Conservation (phyloP, 1,140 invertebrate species). For the Drosophila malerkotliana region DNA sequence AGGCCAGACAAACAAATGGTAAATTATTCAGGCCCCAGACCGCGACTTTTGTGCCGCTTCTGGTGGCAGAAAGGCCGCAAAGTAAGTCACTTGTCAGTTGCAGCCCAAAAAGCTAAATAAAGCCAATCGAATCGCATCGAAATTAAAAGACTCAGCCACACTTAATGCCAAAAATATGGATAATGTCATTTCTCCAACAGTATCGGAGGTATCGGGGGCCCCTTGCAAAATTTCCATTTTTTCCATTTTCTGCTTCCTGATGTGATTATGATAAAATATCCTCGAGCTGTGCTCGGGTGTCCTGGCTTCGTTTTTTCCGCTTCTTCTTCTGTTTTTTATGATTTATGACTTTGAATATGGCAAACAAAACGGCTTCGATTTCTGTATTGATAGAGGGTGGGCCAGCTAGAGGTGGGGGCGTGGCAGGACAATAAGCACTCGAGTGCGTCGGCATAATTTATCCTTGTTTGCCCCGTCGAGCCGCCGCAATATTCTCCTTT, state of each 20-base stretch:
- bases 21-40: constrained; percentile 59
- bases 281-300: constrained; percentile 57
- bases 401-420: not conserved
- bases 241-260: constrained; percentile 65
- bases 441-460: constrained; percentile 82
- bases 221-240: not conserved
- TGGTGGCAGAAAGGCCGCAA: constrained; percentile 13
- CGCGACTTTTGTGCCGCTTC: not conserved
- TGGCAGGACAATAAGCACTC: constrained; percentile 74
- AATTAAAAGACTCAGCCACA: constrained; percentile 66
- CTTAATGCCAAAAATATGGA: constrained; percentile 80
- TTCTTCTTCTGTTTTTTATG: constrained; percentile 55
- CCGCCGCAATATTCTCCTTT: constrained; percentile 36
- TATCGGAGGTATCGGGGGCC: constrained; percentile 17
- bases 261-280: constrained; percentile 84
- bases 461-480: constrained; percentile 66
- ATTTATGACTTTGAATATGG: constrained; percentile 83
- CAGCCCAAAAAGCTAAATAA: constrained; percentile 48
- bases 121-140: constrained; percentile 19
- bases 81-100: constrained; percentile 63
- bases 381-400: constrained; percentile 40
- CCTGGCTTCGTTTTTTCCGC: constrained; percentile 12
- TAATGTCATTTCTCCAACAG: constrained; percentile 75
- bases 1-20: constrained; percentile 51
- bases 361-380: constrained; percentile 67